phyloP scores from a whole-genome alignment of 1,140 invertebrate species.

The Neelides sp. region DNA sequence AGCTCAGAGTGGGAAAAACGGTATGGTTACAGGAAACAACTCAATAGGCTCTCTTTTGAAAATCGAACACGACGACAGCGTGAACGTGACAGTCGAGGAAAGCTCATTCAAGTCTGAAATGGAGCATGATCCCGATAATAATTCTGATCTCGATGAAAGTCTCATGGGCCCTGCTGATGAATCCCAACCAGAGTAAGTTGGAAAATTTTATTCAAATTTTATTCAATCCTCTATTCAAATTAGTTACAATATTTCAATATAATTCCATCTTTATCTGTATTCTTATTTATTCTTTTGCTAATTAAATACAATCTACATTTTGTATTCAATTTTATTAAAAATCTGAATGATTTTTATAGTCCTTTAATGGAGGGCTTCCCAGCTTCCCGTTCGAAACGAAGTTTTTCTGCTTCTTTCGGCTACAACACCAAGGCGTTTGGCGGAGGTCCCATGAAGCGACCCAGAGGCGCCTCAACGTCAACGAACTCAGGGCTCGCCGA shows the following conservation, averaged over 20 bases:
- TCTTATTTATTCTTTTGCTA: too few species aligned
- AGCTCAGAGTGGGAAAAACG: too few species aligned
- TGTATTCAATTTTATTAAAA: neutral
- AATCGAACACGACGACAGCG: constrained; percentile 20
- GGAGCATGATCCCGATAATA: constrained; percentile 17
- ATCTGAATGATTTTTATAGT: neutral
- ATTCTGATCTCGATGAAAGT: constrained; percentile 21
- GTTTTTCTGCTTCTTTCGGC: neutral
- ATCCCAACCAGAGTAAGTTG: constrained; percentile 14
- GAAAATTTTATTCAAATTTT: too few species aligned
- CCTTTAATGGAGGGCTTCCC: constrained; percentile 2
- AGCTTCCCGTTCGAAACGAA: neutral
- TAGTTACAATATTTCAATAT: too few species aligned
- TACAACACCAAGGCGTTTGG: too few species aligned
- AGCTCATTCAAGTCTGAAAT: neutral
- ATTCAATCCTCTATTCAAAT: too few species aligned
- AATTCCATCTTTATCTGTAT: too few species aligned
- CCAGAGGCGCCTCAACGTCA: constrained; percentile 2
- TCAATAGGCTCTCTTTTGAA: constrained; percentile 22
- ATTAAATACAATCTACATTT: too few species aligned
- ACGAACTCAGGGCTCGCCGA: constrained; percentile 21
- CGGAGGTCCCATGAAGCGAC: constrained; percentile 2
- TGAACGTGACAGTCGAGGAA: constrained; percentile 19
- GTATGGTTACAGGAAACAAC: too few species aligned
- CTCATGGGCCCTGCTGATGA: constrained; percentile 10